These are phyloP conservation scores for Naja naja DNA, from an alignment of 2,113 vertebrate genomes.

Conservation along the genomic window DNA sequence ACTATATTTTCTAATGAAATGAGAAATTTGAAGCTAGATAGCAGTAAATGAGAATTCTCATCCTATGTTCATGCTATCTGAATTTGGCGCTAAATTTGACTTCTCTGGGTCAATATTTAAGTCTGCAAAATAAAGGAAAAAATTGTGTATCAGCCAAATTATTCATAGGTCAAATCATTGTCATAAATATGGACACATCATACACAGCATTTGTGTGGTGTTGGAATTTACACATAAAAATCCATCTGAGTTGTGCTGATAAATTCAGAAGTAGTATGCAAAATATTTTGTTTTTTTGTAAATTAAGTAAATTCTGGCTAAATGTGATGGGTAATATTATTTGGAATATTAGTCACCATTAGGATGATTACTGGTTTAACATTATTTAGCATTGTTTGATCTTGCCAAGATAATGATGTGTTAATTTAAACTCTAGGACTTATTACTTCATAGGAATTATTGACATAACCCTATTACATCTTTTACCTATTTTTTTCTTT, in stretches of 20 bases:
- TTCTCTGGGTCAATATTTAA: neutral
- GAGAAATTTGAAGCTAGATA: neutral
- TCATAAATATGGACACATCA: neutral
- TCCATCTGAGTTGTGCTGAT: neutral
- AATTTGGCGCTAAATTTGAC: neutral
- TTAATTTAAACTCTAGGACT: neutral
- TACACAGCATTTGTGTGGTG: slow-evolving; percentile 29
- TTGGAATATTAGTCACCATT: slow-evolving; percentile 59
- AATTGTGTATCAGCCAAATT: neutral
- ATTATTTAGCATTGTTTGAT: neutral
- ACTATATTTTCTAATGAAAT: neutral
- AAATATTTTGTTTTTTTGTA: neutral
- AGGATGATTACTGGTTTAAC: neutral
- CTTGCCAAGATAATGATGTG: neutral
- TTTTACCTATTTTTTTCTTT: neutral
- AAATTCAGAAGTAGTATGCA: neutral
- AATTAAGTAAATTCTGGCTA: neutral
- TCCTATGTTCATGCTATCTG: neutral
- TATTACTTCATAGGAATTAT: neutral
- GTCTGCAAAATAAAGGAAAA: neutral
- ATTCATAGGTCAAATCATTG: neutral
- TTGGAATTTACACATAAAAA: slow-evolving; percentile 46
- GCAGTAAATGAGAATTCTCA: neutral
- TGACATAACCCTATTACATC: neutral
- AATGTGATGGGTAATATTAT: neutral